Conservation (phyloP, 1,140 invertebrate genomes). For the Eriosoma lanigerum region DNA sequence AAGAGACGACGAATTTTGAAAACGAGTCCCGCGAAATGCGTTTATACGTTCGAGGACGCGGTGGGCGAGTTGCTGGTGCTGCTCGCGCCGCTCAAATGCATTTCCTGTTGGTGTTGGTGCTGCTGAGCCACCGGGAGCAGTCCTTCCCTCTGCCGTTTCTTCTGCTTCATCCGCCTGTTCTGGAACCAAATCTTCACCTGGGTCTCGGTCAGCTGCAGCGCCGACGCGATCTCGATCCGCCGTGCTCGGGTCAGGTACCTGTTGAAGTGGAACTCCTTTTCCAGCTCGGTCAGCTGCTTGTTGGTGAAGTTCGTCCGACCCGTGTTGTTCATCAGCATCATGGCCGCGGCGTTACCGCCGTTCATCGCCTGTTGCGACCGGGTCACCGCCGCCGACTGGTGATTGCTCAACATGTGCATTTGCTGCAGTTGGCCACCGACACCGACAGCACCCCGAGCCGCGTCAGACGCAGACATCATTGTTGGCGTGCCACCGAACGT, state of each 20-base stretch:
- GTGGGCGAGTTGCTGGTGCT: conserved; percentile 62
- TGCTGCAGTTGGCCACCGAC: conserved; percentile 3
- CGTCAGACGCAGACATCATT: conserved; percentile 2
- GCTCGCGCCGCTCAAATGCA: conserved; percentile 57
- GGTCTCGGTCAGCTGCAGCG: conserved; percentile 94
- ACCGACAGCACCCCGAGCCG: conserved; percentile 9
- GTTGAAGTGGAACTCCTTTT: conserved; percentile 99
- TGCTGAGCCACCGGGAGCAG: conserved; percentile 67
- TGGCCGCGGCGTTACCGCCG: conserved; percentile 39
- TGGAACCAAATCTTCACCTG: conserved; percentile 94
- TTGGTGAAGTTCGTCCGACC: conserved; percentile 98
- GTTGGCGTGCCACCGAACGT: conserved; percentile 22
- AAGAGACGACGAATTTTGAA: too few relatives aligned
- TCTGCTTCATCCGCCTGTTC: conserved; percentile 90
- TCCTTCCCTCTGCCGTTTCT: conserved; percentile 90
- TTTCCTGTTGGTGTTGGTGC: conserved; percentile 39
- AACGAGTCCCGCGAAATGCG: too few relatives aligned
- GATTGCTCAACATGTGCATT: conserved; percentile 16
- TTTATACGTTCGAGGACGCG: conserved; percentile 51
- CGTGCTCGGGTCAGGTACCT: conserved; percentile 96
- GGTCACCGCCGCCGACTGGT: conserved; percentile 23
- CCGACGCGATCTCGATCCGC: conserved; percentile 95
- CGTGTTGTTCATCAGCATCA: conserved; percentile 67
- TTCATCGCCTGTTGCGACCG: conserved; percentile 11
- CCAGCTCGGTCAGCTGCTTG: conserved; percentile 96